Evolutionary conservation across 2,113 vertebrate species (phyloP).

Genomic region (Aramus guarauna): DNA sequence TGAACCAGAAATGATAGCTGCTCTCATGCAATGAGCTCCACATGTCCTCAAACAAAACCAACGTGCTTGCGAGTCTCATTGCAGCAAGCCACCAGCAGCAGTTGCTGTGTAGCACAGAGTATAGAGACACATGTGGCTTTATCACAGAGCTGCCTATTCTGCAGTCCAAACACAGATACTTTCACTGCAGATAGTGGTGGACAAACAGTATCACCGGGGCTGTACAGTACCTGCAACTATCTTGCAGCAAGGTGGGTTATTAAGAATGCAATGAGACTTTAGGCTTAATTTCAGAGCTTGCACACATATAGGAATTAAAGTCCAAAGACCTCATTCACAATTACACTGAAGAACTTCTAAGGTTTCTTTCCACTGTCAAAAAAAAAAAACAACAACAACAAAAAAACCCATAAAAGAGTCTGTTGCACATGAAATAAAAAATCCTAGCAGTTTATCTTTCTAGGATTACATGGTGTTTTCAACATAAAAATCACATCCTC

Average conservation of each 20-base stretch:
- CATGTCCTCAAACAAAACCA: not conserved
- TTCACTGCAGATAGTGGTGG: not conserved
- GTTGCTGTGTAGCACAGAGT: not conserved
- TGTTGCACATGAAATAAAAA: not conserved
- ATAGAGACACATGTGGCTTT: not conserved
- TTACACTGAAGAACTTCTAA: not conserved
- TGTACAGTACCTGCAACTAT: not conserved
- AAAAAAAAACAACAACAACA: too few relatives aligned
- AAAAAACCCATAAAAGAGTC: not conserved
- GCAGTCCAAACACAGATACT: not conserved
- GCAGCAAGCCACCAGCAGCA: not conserved
- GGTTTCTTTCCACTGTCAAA: not conserved
- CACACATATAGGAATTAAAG: not conserved
- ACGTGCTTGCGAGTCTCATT: not conserved
- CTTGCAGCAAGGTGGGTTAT: not conserved
- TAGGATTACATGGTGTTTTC: conserved; percentile 1
- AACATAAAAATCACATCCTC: conserved; percentile 7
- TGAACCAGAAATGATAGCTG: not conserved
- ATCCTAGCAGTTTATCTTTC: not conserved
- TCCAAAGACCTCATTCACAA: not conserved
- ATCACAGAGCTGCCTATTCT: conserved; percentile 6
- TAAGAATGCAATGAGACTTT: not conserved
- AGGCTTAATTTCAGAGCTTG: not conserved
- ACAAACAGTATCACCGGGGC: not conserved
- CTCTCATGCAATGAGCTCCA: not conserved